These are phyloP conservation scores for Tachina fera DNA, from an alignment of 2,888 invertebrate genomes.

Conservation along the genomic window DNA sequence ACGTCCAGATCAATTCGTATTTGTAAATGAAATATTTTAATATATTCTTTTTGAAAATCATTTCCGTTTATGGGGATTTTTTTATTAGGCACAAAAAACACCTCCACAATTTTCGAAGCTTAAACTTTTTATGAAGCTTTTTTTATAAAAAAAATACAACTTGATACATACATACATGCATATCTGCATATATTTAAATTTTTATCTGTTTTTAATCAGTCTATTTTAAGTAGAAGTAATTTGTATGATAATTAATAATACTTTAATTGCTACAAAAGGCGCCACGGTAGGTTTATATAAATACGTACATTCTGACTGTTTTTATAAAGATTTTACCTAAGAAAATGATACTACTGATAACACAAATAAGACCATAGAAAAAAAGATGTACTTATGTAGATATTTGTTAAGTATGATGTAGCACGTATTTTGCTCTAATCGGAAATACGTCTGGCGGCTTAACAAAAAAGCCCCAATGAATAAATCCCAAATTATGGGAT, in stretches of 20 bases:
- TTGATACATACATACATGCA: too few relatives aligned
- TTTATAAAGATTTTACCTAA: not conserved
- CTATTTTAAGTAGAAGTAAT: slow-evolving; percentile 29
- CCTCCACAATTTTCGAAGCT: slow-evolving; percentile 33
- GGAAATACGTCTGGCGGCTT: too few relatives aligned
- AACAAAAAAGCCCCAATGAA: too few relatives aligned
- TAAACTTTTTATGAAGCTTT: not conserved
- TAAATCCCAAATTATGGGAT: too few relatives aligned
- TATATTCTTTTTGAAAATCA: slow-evolving; percentile 14
- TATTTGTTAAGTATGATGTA: too few relatives aligned
- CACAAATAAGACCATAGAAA: not conserved
- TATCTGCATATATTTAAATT: slow-evolving; percentile 1
- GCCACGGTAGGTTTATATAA: not conserved
- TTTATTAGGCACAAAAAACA: slow-evolving; percentile 5
- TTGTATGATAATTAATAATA: slow-evolving; percentile 40
- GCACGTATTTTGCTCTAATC: too few relatives aligned
- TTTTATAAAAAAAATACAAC: too few relatives aligned
- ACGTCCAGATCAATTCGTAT: slow-evolving; percentile 15
- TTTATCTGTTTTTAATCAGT: slow-evolving; percentile 52
- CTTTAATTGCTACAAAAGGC: slow-evolving; percentile 2
- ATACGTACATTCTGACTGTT: not conserved
- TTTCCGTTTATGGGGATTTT: slow-evolving; percentile 37
- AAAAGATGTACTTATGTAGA: too few relatives aligned
- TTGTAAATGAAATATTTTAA: slow-evolving; percentile 25
- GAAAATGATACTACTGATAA: not conserved